phyloP scores from a whole-genome alignment of 2,888 invertebrate species.

The Philereme transversata region DNA sequence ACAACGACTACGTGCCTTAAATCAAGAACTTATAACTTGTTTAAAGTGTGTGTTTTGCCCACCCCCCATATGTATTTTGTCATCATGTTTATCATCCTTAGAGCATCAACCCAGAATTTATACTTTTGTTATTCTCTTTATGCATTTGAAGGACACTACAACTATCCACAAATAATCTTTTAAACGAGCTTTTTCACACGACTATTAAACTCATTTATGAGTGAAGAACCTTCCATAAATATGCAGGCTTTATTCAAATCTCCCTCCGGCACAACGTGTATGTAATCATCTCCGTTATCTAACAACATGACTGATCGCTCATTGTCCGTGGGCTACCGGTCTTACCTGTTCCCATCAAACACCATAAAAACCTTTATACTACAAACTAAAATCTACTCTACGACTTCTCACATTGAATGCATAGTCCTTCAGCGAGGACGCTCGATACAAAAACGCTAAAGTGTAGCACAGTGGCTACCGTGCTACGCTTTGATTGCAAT shows the following conservation, averaged over 20 bases:
- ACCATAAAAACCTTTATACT: slow-evolving; percentile 37
- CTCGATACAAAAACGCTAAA: slow-evolving; percentile 23
- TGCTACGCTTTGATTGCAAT: slow-evolving; percentile 22
- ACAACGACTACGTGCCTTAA: too few species aligned
- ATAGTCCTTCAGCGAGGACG: slow-evolving; percentile 3
- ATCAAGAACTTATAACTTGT: too few species aligned
- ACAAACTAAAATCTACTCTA: slow-evolving; percentile 28
- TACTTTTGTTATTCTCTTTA: too few species aligned
- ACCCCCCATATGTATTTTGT: too few species aligned
- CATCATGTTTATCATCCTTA: too few species aligned
- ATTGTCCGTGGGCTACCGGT: slow-evolving; percentile 79
- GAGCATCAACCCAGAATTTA: too few species aligned
- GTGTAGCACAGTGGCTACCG: slow-evolving; percentile 26
- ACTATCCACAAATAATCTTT: neutral
- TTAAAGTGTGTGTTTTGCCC: too few species aligned
- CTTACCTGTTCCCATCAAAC: slow-evolving; percentile 56
- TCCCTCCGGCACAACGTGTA: slow-evolving; percentile 31
- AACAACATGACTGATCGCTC: slow-evolving; percentile 78
- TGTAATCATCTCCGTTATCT: slow-evolving; percentile 72
- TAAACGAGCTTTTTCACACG: slow-evolving; percentile 19
- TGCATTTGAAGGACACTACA: too few species aligned
- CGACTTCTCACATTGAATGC: neutral
- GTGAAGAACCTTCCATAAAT: slow-evolving; percentile 35
- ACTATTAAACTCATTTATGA: slow-evolving; percentile 18
- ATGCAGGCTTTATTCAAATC: slow-evolving; percentile 39